These are phyloP conservation scores for Caiman crocodilus DNA, from an alignment of 2,797 vertebrate species.

Conservation along the genomic window DNA sequence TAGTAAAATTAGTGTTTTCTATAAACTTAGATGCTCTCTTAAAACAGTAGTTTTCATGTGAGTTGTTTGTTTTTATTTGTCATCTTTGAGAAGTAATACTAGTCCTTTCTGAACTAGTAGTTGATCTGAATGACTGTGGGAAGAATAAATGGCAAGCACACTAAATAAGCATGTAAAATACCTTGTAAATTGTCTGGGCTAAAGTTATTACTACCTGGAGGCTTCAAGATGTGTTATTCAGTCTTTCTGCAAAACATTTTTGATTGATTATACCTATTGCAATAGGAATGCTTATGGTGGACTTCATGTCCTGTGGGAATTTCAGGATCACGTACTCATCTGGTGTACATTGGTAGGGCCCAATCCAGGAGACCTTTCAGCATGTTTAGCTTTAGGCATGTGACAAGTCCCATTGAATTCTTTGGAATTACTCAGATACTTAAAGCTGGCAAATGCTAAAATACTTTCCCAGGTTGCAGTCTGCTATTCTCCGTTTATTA, in stretches of 20 bases:
- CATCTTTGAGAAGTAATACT: background rate
- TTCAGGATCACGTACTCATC: background rate
- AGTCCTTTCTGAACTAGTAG: background rate
- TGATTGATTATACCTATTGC: accelerated
- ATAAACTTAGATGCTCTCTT: background rate
- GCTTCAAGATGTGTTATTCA: background rate
- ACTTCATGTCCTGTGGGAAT: background rate
- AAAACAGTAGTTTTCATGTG: background rate
- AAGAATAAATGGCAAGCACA: background rate
- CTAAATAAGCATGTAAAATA: background rate
- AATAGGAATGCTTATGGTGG: background rate
- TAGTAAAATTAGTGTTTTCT: background rate
- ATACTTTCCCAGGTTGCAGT: background rate
- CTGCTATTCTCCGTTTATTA: background rate
- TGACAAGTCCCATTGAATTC: background rate
- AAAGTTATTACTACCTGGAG: accelerated
- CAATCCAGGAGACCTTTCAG: background rate
- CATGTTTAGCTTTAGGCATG: background rate
- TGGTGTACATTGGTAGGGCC: accelerated
- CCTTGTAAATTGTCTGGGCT: accelerated
- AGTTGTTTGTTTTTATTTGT: no score
- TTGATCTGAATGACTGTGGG: background rate
- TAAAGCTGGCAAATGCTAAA: background rate
- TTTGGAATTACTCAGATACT: background rate
- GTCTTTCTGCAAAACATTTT: background rate